Evolutionary conservation across 2,888 invertebrate genomes (phyloP).

Genomic region (Eudemis profundana): DNA sequence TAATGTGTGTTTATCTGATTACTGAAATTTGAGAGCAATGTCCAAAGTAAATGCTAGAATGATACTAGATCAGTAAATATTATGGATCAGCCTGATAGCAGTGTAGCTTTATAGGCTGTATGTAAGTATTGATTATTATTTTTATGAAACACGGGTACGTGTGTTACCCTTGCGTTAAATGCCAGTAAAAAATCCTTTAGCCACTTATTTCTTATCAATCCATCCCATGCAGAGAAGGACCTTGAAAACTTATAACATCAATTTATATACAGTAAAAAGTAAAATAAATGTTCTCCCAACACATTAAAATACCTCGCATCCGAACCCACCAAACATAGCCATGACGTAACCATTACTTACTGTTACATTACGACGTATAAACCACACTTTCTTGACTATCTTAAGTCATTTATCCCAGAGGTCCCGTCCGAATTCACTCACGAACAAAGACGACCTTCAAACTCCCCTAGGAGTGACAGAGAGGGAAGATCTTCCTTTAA

Average conservation of each 20-base stretch:
- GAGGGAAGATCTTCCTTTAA: conserved; percentile 53
- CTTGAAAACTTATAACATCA: conserved; percentile 23
- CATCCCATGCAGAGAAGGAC: conserved; percentile 3
- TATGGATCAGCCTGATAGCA: too few relatives aligned
- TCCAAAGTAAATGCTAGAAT: too few relatives aligned
- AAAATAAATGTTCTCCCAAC: conserved; percentile 24
- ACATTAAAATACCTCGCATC: conserved; percentile 28
- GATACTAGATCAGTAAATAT: too few relatives aligned
- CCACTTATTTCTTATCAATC: not conserved
- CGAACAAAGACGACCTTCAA: conserved; percentile 64
- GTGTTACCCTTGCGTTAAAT: too few relatives aligned
- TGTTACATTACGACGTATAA: conserved; percentile 1
- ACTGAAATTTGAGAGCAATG: too few relatives aligned
- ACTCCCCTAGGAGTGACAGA: conserved; percentile 57
- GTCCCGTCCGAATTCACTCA: conserved; percentile 50
- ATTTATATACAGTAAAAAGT: conserved; percentile 26
- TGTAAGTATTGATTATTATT: too few relatives aligned
- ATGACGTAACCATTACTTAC: conserved; percentile 35
- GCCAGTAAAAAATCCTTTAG: conserved; percentile 2
- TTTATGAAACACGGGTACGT: too few relatives aligned
- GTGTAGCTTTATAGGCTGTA: too few relatives aligned
- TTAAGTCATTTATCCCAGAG: not conserved
- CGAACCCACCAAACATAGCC: conserved; percentile 5
- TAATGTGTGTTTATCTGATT: too few relatives aligned
- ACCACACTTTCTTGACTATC: not conserved